phyloP scores from a whole-genome alignment of 2,888 invertebrate species.

The Tipula unca region DNA sequence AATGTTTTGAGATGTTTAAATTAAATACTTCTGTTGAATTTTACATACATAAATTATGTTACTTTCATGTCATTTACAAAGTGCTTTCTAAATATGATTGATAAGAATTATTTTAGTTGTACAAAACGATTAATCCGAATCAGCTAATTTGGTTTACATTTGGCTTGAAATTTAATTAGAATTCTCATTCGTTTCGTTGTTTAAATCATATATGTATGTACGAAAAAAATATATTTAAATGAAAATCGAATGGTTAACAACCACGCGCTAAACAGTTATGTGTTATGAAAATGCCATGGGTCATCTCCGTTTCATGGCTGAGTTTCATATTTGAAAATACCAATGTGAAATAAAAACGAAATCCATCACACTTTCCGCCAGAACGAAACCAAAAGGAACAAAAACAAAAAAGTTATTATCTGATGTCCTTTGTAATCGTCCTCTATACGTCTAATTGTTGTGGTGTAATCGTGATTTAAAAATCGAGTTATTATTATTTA shows the following conservation, averaged over 20 bases:
- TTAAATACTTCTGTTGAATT: too few relatives aligned
- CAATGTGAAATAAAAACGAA: background rate
- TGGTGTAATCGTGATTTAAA: background rate
- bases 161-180: too few relatives aligned
- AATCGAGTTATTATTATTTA: background rate
- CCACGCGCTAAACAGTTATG: background rate
- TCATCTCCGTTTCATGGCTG: background rate
- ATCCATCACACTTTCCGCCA: background rate
- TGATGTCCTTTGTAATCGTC: background rate
- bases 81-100: too few relatives aligned
- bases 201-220: background rate
- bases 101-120: too few relatives aligned
- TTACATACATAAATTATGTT: too few relatives aligned
- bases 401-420: background rate
- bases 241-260: background rate
- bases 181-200: too few relatives aligned
- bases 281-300: background rate
- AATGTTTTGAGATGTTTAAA: too few relatives aligned
- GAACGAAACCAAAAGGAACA: background rate
- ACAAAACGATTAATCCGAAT: too few relatives aligned
- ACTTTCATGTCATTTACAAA: too few relatives aligned
- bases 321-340: background rate
- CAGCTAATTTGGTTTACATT: too few relatives aligned
- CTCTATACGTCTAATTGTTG: background rate
- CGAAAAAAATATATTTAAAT: background rate